phyloP scores from a whole-genome alignment of 2,797 vertebrate species.

The Thripadectes ignobilis region DNA sequence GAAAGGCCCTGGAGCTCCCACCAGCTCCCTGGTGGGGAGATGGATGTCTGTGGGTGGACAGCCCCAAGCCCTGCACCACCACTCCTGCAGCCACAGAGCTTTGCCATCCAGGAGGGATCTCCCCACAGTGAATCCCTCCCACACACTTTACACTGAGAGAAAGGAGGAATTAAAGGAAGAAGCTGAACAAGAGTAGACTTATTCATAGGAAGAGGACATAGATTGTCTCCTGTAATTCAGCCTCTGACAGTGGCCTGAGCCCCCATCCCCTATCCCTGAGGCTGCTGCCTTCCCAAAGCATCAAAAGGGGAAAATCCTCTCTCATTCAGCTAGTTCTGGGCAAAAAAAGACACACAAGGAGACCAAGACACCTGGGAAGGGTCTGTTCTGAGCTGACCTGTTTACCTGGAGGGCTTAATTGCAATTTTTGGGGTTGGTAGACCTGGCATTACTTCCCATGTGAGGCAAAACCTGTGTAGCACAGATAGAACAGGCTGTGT shows the following conservation, averaged over 20 bases:
- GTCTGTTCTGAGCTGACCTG: not conserved
- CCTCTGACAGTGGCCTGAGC: not conserved
- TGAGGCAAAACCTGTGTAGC: not conserved
- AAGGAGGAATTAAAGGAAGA: not conserved
- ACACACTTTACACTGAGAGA: not conserved
- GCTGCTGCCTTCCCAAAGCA: not conserved
- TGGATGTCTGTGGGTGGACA: not conserved
- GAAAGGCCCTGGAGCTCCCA: not conserved
- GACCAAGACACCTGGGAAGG: not conserved
- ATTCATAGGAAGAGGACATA: not conserved
- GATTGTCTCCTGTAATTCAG: not conserved
- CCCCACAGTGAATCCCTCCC: not conserved
- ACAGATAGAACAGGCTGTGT: not conserved
- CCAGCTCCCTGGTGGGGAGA: fast-evolving
- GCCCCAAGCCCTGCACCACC: fast-evolving
- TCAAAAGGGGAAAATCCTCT: not conserved
- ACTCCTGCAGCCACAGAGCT: fast-evolving
- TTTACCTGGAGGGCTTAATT: not conserved
- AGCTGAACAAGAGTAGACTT: not conserved
- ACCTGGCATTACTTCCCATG: not conserved
- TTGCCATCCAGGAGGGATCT: not conserved
- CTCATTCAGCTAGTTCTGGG: not conserved
- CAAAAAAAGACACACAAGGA: not conserved
- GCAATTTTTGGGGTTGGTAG: not conserved
- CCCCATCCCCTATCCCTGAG: fast-evolving